A percentile compares a stretch with the other conserved stretches of the same genome.
These are phyloP conservation scores for Poeciliopsis turrubarensis DNA, from an alignment of 2,113 vertebrate genomes.

Conservation along the genomic window DNA sequence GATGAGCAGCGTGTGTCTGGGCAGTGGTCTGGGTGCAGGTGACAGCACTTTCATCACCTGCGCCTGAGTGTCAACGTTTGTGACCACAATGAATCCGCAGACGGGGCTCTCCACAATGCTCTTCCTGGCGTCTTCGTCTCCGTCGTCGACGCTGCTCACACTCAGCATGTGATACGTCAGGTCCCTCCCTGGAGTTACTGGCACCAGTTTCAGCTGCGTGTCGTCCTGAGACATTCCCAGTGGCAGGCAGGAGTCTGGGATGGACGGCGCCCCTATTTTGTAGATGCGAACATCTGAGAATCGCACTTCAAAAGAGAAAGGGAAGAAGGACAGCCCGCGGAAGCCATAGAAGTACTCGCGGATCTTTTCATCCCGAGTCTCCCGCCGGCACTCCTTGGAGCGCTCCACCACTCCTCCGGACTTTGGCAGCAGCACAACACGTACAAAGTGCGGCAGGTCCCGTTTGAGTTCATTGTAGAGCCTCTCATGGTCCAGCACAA, in stretches of 20 bases:
- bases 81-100: constrained; percentile 96
- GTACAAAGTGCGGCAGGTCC: constrained; percentile 95
- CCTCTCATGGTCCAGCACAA: constrained; percentile 96
- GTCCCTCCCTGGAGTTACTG: constrained; percentile 92
- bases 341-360: constrained; percentile 98
- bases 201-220: constrained; percentile 96
- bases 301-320: constrained; percentile 94
- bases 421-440: constrained; percentile 93
- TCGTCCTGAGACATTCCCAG: constrained; percentile 98
- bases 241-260: constrained; percentile 96
- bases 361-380: constrained; percentile 91
- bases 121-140: constrained; percentile 79
- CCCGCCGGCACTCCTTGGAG: constrained; percentile 93
- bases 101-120: constrained; percentile 89
- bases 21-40: constrained; percentile 91
- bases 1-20: constrained; percentile 93
- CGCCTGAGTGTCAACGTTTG: constrained; percentile 90
- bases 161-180: constrained; percentile 97
- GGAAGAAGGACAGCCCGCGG: constrained; percentile 90
- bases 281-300: constrained; percentile 98
- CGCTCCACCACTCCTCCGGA: constrained; percentile 94
- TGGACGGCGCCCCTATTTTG: constrained; percentile 96
- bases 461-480: constrained; percentile 96
- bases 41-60: constrained; percentile 95
- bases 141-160: constrained; percentile 88